Evolutionary conservation across 2,113 vertebrate species (phyloP), one percentile per base, ranked within the genome.

Genomic region (Phalacrocorax aristotelis): DNA sequence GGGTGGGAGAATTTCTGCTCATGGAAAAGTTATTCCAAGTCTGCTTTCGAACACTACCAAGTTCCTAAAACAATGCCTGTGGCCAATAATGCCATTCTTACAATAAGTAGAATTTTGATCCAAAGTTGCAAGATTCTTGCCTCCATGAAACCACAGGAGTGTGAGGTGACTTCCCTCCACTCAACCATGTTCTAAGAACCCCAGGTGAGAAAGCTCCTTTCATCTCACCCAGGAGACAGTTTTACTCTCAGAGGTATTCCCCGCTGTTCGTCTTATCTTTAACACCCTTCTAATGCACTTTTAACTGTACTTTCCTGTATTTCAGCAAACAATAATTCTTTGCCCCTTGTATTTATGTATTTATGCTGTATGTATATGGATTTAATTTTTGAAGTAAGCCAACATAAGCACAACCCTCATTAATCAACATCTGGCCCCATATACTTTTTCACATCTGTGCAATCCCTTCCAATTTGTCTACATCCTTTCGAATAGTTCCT

Each of bases 391-490:
- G 42, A 83, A 90, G 46, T 2, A 3, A 96, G 62, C 90, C 64
- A 93, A 90, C 46, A 70, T 74, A 96, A 94, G 79, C 46, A 90
- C 38, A 90, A 58, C 32, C n/a, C 32, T 90, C 68, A 81, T 92
- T 86, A 94, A 93, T 95, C 95, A 97, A 74, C 76, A 77, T 96
- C 88, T 94, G 79, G 49, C 23, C n/a, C 64, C 42, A 62, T 71
- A 36, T 74, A 93, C 88, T 93, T 88, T 94, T 95, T 74, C 79
- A 92, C 64, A 79, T 93, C 85, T 92, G 76, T 83, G 68, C 94
- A 94, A 79, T 94, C 58, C 49, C 89, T 93, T 94, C n/a, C 64
- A 87, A 74, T 89, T 81, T 95, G 82, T 81, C 88, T 81, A 52
- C 26, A 80, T 80, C 34, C 60, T 86, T 95, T 72, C 77, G 75